These are phyloP conservation scores for Sebastes fasciatus DNA, from an alignment of 2,113 vertebrate species.

Conservation along the genomic window DNA sequence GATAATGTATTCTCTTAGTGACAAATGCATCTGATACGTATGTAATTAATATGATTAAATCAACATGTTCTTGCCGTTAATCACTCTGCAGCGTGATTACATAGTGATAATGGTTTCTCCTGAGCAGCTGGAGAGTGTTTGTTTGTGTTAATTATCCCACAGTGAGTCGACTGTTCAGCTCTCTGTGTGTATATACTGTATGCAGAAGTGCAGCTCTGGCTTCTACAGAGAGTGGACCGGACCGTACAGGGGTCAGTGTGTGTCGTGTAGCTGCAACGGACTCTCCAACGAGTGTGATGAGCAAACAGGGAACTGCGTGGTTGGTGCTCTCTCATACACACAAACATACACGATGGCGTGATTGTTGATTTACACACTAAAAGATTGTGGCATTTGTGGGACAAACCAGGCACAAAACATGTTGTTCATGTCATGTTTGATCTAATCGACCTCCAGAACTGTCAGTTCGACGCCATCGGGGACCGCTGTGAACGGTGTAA, in stretches of 20 bases:
- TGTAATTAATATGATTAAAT: not conserved
- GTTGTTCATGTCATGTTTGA: slow-evolving; percentile 10
- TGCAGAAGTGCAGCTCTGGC: slow-evolving; percentile 86
- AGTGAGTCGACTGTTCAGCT: not conserved
- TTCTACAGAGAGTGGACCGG: slow-evolving; percentile 85
- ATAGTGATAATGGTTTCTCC: not conserved
- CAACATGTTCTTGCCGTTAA: not conserved
- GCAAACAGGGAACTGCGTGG: slow-evolving; percentile 87
- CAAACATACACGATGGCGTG: not conserved
- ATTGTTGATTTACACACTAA: not conserved
- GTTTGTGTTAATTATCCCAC: not conserved
- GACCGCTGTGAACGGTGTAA: slow-evolving; percentile 88
- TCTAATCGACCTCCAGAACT: slow-evolving; percentile 79
- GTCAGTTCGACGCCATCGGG: slow-evolving; percentile 86
- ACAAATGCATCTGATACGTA: not conserved
- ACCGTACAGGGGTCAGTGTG: slow-evolving; percentile 81
- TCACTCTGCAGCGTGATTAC: not conserved
- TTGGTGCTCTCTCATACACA: slow-evolving; percentile 71
- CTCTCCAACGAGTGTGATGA: slow-evolving; percentile 87
- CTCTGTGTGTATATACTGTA: not conserved
- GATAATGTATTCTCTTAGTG: not conserved
- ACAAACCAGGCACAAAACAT: not conserved
- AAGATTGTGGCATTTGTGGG: not conserved
- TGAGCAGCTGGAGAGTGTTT: not conserved
- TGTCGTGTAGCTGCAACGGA: slow-evolving; percentile 89